phyloP scores from a whole-genome alignment of 2,113 vertebrate genomes.

The Phyllopteryx taeniolatus region DNA sequence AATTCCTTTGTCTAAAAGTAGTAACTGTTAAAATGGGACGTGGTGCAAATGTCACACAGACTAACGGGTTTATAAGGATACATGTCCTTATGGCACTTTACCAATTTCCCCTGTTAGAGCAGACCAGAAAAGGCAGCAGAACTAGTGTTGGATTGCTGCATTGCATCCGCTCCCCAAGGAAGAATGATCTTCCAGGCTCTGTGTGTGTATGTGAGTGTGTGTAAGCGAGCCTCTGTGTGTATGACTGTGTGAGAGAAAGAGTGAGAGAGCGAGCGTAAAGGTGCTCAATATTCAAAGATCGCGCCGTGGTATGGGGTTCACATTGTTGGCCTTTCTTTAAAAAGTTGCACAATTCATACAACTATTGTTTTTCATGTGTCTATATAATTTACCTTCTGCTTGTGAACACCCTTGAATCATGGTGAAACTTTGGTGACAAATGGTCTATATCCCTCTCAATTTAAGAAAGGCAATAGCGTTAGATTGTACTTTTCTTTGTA shows the following conservation, averaged over 20 bases:
- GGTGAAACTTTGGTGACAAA: too few relatives aligned
- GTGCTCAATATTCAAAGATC: constrained; percentile 50
- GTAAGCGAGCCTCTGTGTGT: background rate
- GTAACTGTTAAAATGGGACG: constrained; percentile 24
- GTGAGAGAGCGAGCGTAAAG: constrained; percentile 11
- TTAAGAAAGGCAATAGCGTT: too few relatives aligned
- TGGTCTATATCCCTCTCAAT: too few relatives aligned
- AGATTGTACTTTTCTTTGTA: too few relatives aligned
- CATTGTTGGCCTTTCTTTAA: constrained; percentile 52
- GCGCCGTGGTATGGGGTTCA: constrained; percentile 40
- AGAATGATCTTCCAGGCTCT: constrained; percentile 44
- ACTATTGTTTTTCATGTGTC: background rate
- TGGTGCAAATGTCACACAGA: constrained; percentile 20
- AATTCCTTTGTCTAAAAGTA: constrained; percentile 18
- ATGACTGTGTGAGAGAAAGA: background rate
- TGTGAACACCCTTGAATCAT: too few relatives aligned
- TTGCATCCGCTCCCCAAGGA: constrained; percentile 57
- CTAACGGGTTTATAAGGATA: constrained; percentile 25
- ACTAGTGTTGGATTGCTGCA: constrained; percentile 63
- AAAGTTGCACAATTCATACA: constrained; percentile 44
- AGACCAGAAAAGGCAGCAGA: constrained; percentile 52
- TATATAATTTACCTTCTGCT: too few relatives aligned
- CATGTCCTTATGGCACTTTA: constrained; percentile 19
- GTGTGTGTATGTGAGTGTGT: background rate
- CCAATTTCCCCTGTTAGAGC: constrained; percentile 43